phyloP scores from a whole-genome alignment of 2,113 vertebrate species.

The Alligator mississippiensis region DNA sequence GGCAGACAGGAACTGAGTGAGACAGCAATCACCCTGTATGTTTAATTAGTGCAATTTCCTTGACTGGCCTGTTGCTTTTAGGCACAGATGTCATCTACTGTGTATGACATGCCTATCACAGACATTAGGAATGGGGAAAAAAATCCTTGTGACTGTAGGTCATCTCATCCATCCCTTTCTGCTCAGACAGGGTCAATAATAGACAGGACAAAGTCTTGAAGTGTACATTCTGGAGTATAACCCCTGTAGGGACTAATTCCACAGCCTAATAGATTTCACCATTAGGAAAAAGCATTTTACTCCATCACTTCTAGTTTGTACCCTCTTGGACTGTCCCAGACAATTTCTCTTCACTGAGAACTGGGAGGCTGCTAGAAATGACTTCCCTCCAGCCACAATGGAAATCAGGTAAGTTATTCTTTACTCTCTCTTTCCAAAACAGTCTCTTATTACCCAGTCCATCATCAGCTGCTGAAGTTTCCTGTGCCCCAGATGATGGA shows the following conservation, averaged over 20 bases:
- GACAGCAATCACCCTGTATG: neutral
- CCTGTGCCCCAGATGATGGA: neutral
- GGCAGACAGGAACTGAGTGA: constrained; percentile 43
- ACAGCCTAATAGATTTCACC: neutral
- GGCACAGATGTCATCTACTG: constrained; percentile 9
- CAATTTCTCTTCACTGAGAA: neutral
- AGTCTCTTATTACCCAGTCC: neutral
- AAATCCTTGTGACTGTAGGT: neutral
- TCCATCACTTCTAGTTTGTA: neutral
- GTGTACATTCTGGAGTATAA: neutral
- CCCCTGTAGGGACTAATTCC: neutral
- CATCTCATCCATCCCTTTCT: neutral
- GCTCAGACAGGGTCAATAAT: neutral
- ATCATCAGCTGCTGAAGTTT: neutral
- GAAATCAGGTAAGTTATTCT: neutral
- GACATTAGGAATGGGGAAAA: neutral
- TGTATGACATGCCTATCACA: neutral
- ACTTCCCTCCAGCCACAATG: neutral
- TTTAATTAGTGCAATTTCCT: constrained; percentile 38
- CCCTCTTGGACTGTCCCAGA: neutral
- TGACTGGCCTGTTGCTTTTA: constrained; percentile 9
- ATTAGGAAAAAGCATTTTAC: neutral
- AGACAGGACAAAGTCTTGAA: neutral
- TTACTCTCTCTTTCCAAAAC: neutral
- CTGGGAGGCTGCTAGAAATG: neutral